A percentile compares a stretch with the other conserved stretches of the same genome.
Conservation (phyloP, 2,113 vertebrate genomes). For the Oncorhynchus nerka region DNA sequence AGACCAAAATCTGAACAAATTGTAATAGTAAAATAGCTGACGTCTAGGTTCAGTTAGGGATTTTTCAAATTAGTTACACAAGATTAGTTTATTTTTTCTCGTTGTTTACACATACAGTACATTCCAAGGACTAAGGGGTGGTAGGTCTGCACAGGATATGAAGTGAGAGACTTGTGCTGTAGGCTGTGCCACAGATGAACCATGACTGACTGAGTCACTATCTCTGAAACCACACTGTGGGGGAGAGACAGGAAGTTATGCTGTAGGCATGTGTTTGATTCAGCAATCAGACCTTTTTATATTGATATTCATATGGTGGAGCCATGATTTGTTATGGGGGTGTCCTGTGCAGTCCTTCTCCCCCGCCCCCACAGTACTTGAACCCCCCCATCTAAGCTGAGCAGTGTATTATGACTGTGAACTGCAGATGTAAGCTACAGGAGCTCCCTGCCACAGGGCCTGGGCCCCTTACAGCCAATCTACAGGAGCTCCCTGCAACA, state of each 20-base stretch:
- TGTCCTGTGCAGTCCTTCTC: not conserved
- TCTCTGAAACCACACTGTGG: not conserved
- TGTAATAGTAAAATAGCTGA: not conserved
- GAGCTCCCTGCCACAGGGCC: not conserved
- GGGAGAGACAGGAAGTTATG: slow-evolving; percentile 36
- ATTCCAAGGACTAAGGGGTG: not conserved
- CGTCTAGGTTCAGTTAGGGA: not conserved
- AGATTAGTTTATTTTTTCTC: not conserved
- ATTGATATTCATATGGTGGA: not conserved
- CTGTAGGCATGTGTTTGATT: not conserved
- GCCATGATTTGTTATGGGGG: too few species aligned
- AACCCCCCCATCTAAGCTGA: not conserved
- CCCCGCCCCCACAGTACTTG: not conserved
- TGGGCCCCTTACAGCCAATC: too few species aligned
- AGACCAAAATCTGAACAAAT: not conserved
- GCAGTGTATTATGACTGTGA: slow-evolving; percentile 8
- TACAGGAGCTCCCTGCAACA: too few species aligned
- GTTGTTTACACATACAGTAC: not conserved
- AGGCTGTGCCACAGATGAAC: not conserved
- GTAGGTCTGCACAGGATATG: not conserved
- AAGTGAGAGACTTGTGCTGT: not conserved
- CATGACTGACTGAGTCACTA: slow-evolving; percentile 30
- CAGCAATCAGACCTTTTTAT: not conserved
- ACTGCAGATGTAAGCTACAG: slow-evolving; percentile 20
- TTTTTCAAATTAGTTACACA: not conserved